Evolutionary conservation across 2,113 vertebrate genomes (phyloP), one percentile per base, ranked within the genome.

Genomic region (Puma concolor): DNA sequence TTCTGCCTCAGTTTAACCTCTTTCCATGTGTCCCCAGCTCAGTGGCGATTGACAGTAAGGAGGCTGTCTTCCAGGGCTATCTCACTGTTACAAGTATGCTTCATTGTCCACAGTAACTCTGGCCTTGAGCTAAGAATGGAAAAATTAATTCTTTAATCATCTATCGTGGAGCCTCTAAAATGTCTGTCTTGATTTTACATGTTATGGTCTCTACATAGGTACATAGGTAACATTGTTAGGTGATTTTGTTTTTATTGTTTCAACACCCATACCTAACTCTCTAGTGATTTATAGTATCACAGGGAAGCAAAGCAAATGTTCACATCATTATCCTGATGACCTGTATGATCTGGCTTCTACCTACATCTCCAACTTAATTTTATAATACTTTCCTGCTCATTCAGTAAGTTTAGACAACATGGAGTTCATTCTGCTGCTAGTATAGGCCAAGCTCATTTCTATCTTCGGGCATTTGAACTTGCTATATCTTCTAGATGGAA

Each of bases 161-260:
- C 76, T 79, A 77, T 33, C 64, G 48, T 31, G 36, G 63, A 93
- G 16, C 15, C 96, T 96, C 64, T 67, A 89, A 85, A 92, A 94
- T 60, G 23, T 76, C 0, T 79, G 76, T 25, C 44, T 89, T 89
- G 79, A 92, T 88, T 95, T 92, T 25, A 19, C 50, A 91, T 88
- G 79, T 85, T 96, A 93, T 50, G 41, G 50, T 83, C n/a, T 95
- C 3, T 36, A 36, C 36, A 36, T 36, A 36, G 36, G 36, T 36
- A 48, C 11, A 1, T 52, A 95, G 79, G 15, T 80, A 88, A 96
- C 91, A 60, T 71, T 89, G 33, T 66, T 94, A 69, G 2, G 52
- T 57, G 33, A 83, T 17, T 91, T 94, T 89, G 83, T 60, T 90
- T 94, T 83, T 36, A 69, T 77, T n/a, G 38, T 96, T 91, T 93